Evolutionary conservation across 2,888 invertebrate species (phyloP).

Genomic region (Caenorhabditis afra): DNA sequence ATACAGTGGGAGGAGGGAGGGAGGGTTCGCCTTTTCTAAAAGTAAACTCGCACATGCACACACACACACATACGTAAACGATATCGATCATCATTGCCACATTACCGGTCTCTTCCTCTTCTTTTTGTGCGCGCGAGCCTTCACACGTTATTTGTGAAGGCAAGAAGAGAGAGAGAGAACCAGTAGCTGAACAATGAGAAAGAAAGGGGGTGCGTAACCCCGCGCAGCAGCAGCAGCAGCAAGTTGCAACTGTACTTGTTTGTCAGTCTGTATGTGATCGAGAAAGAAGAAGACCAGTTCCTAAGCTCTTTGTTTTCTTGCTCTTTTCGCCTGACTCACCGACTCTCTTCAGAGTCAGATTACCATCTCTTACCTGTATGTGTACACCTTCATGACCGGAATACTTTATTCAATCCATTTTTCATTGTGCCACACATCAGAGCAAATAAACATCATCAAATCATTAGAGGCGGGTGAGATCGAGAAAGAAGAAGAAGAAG

Average conservation of each 20-base stretch:
- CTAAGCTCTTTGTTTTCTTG: slow-evolving; percentile 26
- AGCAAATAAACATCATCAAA: slow-evolving; percentile 40
- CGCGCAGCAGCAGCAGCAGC: neutral
- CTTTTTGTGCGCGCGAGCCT: slow-evolving; percentile 27
- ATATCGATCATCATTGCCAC: slow-evolving; percentile 56
- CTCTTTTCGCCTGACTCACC: slow-evolving; percentile 14
- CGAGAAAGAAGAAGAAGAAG: slow-evolving; percentile 1
- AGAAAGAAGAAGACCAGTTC: slow-evolving; percentile 29
- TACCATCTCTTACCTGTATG: too few species aligned
- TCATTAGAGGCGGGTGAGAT: neutral
- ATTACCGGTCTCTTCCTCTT: slow-evolving; percentile 54
- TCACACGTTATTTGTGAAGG: slow-evolving; percentile 1
- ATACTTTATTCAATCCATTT: slow-evolving; percentile 17
- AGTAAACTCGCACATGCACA: slow-evolving; percentile 38
- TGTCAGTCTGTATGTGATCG: too few species aligned
- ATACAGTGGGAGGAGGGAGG: neutral
- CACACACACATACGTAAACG: slow-evolving; percentile 28
- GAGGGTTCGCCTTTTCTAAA: slow-evolving; percentile 51
- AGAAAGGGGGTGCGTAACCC: slow-evolving; percentile 30
- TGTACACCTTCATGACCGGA: slow-evolving; percentile 2
- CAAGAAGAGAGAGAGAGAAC: slow-evolving; percentile 22
- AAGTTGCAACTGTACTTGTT: slow-evolving; percentile 32
- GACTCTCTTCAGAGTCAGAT: neutral
- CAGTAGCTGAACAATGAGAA: slow-evolving; percentile 53
- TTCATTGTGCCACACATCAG: slow-evolving; percentile 12